A percentile compares a stretch with the other conserved stretches of the same genome.
Evolutionary conservation across 2,888 invertebrate species (phyloP).

Genomic region (Listrodromus nycthemerus): DNA sequence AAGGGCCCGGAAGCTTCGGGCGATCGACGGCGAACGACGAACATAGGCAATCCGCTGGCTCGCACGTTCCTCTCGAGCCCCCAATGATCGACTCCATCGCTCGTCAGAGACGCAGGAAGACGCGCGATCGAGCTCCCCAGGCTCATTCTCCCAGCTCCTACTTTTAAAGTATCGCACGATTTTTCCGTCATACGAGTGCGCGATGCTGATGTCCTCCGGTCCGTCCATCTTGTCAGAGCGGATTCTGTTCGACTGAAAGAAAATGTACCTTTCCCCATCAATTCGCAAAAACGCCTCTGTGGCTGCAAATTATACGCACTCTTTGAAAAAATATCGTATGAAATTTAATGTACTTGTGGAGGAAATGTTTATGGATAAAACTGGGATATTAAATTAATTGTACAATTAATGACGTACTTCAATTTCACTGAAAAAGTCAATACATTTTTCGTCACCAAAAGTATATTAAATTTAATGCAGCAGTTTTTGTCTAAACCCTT

Average conservation of each 20-base stretch:
- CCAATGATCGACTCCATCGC: slow-evolving; percentile 44
- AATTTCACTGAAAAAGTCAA: too few relatives aligned
- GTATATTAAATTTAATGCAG: too few relatives aligned
- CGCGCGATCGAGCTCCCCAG: slow-evolving; percentile 1
- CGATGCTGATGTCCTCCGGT: not conserved
- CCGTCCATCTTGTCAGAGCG: not conserved
- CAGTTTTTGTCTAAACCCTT: too few relatives aligned
- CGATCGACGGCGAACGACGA: slow-evolving; percentile 18
- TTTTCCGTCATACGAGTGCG: not conserved
- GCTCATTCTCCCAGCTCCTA: slow-evolving; percentile 21
- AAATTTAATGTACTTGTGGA: too few relatives aligned
- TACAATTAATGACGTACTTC: too few relatives aligned
- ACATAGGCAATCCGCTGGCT: slow-evolving; percentile 11
- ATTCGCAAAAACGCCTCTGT: not conserved
- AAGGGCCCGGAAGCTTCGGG: slow-evolving; percentile 4
- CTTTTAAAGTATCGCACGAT: not conserved
- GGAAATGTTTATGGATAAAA: too few relatives aligned
- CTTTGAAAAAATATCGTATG: too few relatives aligned
- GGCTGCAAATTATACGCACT: not conserved
- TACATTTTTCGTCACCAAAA: too few relatives aligned
- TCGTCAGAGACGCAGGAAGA: slow-evolving; percentile 51
- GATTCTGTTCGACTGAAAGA: slow-evolving; percentile 31
- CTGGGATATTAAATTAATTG: too few relatives aligned
- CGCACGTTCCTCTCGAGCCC: slow-evolving; percentile 18
- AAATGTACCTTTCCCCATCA: not conserved